Evolutionary conservation across 2,888 invertebrate species (phyloP).

Genomic region (Atrina japonica): DNA sequence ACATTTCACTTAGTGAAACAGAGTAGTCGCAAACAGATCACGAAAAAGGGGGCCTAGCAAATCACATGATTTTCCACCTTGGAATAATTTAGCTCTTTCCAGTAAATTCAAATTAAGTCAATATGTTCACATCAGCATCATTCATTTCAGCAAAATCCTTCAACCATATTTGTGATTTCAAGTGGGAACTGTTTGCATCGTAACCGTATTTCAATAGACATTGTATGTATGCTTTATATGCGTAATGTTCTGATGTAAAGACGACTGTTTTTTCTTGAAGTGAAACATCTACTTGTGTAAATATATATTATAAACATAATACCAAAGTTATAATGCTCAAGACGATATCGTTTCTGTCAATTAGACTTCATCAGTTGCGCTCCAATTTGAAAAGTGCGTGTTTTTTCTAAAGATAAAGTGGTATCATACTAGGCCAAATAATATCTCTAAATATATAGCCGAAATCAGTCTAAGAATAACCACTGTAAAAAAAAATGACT

Average conservation of each 20-base stretch:
- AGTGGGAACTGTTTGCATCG: conserved; percentile 33
- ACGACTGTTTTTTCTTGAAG: conserved; percentile 41
- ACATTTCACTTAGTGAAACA: too few species aligned
- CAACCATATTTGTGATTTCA: conserved; percentile 22
- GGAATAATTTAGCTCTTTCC: conserved; percentile 16
- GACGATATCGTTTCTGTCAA: too few species aligned
- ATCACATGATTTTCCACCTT: conserved; percentile 13
- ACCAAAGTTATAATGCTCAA: too few species aligned
- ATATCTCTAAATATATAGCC: too few species aligned
- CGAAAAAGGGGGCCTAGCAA: conserved; percentile 32
- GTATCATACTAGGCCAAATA: too few species aligned
- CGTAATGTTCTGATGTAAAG: conserved; percentile 44
- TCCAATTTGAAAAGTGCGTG: too few species aligned
- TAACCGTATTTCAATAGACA: conserved; percentile 26
- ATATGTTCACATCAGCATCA: conserved; percentile 14
- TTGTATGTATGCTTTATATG: conserved; percentile 43
- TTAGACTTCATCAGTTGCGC: too few species aligned
- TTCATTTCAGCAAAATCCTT: conserved; percentile 29
- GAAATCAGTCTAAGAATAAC: too few species aligned
- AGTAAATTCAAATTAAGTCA: conserved; percentile 13
- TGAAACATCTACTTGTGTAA: conserved; percentile 39
- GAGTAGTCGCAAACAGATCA: conserved; percentile 37
- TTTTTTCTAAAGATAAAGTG: too few species aligned
- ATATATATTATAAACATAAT: too few species aligned
- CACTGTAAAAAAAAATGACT: too few species aligned